phyloP scores from a whole-genome alignment of 2,113 vertebrate species.

The Urocitellus parryii region DNA sequence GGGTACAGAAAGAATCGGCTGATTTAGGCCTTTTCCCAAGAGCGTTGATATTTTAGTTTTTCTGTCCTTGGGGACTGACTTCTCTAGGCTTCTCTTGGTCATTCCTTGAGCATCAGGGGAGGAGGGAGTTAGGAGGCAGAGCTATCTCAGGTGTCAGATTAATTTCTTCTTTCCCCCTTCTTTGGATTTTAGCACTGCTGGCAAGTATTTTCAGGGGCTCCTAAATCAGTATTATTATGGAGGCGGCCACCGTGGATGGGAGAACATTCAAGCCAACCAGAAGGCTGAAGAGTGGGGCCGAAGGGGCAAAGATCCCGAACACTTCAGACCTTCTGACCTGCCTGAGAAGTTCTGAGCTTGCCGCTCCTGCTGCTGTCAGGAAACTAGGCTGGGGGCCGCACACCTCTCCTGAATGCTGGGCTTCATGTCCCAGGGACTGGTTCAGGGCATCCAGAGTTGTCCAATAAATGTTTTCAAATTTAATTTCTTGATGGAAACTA shows the following conservation, averaged over 20 bases:
- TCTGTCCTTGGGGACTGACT: neutral
- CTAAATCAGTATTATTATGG: neutral
- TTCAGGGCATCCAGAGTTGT: no score
- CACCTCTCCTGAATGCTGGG: neutral
- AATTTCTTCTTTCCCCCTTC: neutral
- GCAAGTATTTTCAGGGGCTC: neutral
- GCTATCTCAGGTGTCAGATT: no score
- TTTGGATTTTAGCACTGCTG: neutral
- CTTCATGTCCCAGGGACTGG: neutral
- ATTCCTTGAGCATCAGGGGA: neutral
- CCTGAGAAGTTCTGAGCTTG: slow-evolving; percentile 22
- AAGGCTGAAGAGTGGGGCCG: slow-evolving; percentile 39
- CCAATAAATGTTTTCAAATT: neutral
- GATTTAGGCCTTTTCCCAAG: neutral
- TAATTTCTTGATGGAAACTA: neutral
- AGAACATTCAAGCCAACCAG: neutral
- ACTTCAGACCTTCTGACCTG: neutral
- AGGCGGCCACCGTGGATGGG: neutral
- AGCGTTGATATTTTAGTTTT: neutral
- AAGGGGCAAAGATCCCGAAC: slow-evolving; percentile 44
- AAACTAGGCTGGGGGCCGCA: neutral
- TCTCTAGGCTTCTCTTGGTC: neutral
- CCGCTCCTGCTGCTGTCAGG: neutral
- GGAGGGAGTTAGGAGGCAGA: neutral
- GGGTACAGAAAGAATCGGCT: neutral